Evolutionary conservation across 2,888 invertebrate genomes (phyloP).

Genomic region (Drosophila tanythrix): DNA sequence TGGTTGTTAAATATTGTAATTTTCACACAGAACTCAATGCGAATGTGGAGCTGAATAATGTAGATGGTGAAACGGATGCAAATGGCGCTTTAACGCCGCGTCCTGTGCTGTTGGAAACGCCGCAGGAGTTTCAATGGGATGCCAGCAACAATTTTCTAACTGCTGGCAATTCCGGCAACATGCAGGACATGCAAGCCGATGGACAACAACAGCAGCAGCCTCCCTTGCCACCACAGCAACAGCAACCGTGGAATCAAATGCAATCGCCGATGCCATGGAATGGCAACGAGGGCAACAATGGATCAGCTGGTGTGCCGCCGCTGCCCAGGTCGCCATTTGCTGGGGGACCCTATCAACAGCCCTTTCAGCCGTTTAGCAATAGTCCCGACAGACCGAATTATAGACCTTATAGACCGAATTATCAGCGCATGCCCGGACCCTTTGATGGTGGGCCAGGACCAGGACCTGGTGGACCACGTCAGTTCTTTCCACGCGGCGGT

Average conservation of each 20-base stretch:
- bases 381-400: constrained; percentile 65
- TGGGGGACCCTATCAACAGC: constrained; percentile 54
- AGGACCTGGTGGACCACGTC: constrained; percentile 67
- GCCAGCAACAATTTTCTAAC: constrained; percentile 56
- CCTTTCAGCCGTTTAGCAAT: constrained; percentile 68
- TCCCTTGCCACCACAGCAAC: constrained; percentile 53
- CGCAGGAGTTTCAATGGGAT: constrained; percentile 81
- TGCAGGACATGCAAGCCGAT: constrained; percentile 63
- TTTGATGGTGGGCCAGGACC: constrained; percentile 64
- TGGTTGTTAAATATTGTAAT: constrained; percentile 16
- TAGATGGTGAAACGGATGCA: constrained; percentile 55
- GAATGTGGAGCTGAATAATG: constrained; percentile 47
- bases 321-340: constrained; percentile 56
- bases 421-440: constrained; percentile 66
- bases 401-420: constrained; percentile 72
- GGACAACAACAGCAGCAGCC: constrained; percentile 53
- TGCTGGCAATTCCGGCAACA: constrained; percentile 37
- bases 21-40: constrained; percentile 54
- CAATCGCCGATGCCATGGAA: constrained; percentile 71
- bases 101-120: constrained; percentile 81
- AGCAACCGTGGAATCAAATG: constrained; percentile 73
- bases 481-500: constrained; percentile 58
- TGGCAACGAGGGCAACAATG: constrained; percentile 55
- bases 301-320: constrained; percentile 46
- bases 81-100: constrained; percentile 60